Conservation (phyloP, 2,797 vertebrate genomes). For the Melanotaenia maccullochi region DNA sequence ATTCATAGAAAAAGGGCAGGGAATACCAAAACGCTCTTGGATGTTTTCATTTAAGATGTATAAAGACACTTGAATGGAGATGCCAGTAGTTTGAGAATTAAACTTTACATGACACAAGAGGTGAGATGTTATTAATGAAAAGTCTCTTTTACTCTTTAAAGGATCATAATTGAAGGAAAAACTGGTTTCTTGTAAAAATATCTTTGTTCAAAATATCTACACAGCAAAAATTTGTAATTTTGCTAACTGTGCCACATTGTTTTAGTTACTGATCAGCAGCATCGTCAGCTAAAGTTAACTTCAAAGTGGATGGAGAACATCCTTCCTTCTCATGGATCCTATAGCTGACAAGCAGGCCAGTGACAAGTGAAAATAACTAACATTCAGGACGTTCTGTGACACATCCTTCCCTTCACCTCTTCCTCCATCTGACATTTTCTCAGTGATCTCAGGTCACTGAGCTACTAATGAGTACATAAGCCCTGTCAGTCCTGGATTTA, state of each 20-base stretch:
- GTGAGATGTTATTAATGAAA: too few relatives aligned
- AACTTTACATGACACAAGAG: too few relatives aligned
- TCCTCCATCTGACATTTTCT: slow-evolving; percentile 27
- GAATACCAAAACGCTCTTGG: too few relatives aligned
- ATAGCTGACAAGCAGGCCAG: slow-evolving; percentile 6
- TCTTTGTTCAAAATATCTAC: not conserved
- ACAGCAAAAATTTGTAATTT: not conserved
- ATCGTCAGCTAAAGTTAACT: slow-evolving; percentile 19
- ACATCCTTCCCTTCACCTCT: slow-evolving; percentile 48
- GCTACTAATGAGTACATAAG: not conserved
- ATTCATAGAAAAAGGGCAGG: too few relatives aligned
- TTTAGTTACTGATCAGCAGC: slow-evolving; percentile 20
- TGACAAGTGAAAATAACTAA: slow-evolving; percentile 14
- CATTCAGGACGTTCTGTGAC: slow-evolving; percentile 51
- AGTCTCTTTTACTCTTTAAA: too few relatives aligned
- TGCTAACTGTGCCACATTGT: not conserved
- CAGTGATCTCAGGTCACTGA: slow-evolving; percentile 14
- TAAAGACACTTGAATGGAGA: too few relatives aligned
- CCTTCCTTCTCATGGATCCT: slow-evolving; percentile 35
- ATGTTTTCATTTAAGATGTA: too few relatives aligned
- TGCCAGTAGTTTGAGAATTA: too few relatives aligned
- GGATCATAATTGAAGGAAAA: too few relatives aligned
- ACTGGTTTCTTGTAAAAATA: not conserved
- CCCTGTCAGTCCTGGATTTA: slow-evolving; percentile 3
- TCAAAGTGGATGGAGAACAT: slow-evolving; percentile 44